Evolutionary conservation across 2,888 invertebrate species (phyloP).

Genomic region (Bimastos eiseni): DNA sequence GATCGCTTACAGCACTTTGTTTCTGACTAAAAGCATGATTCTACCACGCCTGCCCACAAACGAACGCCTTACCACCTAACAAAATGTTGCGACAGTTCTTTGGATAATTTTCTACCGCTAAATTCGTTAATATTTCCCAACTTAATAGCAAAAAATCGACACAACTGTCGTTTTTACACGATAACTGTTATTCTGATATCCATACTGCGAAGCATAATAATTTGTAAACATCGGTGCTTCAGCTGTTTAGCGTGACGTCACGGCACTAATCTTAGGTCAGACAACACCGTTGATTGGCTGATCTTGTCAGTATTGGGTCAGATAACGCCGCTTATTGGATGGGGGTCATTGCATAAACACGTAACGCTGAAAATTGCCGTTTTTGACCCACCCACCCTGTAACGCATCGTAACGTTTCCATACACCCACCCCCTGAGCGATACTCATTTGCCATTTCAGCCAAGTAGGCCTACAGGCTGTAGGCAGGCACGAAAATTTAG

Average conservation of each 20-base stretch:
- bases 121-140: background rate
- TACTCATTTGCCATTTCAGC: no score
- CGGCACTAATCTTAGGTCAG: background rate
- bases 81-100: background rate
- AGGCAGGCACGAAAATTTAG: no score
- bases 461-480: no score
- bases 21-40: background rate
- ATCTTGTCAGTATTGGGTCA: background rate
- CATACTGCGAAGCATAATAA: background rate
- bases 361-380: no score
- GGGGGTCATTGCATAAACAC: no score
- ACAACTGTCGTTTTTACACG: background rate
- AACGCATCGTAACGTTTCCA: no score
- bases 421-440: no score
- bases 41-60: background rate
- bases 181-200: background rate
- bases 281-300: conserved; percentile 2
- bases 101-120: background rate
- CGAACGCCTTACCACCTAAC: background rate
- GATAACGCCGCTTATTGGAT: background rate
- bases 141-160: background rate
- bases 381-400: no score
- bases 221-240: background rate
- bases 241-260: background rate
- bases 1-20: background rate